A percentile compares a stretch with the other conserved stretches of the same genome.
phyloP scores from a whole-genome alignment of 2,888 invertebrate species.

The Acronicta alni region DNA sequence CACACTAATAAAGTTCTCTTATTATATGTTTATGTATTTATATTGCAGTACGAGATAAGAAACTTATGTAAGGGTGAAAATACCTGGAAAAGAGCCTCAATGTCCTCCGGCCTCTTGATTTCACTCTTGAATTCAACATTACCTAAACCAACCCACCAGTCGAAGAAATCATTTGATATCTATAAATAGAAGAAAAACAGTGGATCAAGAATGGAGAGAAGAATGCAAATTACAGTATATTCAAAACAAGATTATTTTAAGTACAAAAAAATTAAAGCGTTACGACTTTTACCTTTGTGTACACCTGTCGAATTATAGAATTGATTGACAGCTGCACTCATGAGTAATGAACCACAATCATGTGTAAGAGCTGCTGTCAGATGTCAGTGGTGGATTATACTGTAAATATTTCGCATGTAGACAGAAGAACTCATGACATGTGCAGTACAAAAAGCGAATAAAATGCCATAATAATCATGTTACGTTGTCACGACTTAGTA shows the following conservation, averaged over 20 bases:
- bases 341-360: background rate
- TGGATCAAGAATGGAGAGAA: background rate
- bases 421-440: background rate
- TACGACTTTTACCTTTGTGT: too few species aligned
- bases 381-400: background rate
- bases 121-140: constrained; percentile 84
- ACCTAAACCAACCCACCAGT: constrained; percentile 87
- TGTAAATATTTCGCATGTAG: background rate
- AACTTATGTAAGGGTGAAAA: background rate
- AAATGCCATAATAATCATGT: too few species aligned
- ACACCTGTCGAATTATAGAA: too few species aligned
- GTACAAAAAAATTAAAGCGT: too few species aligned
- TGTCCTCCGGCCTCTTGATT: constrained; percentile 85
- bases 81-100: constrained; percentile 89
- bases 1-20: too few species aligned
- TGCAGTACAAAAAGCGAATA: too few species aligned
- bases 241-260: too few species aligned
- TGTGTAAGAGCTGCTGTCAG: background rate
- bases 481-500: background rate
- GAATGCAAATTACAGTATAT: too few species aligned
- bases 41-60: too few species aligned
- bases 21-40: too few species aligned
- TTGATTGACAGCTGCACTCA: background rate
- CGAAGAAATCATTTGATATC: constrained; percentile 88
- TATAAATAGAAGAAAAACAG: constrained; percentile 56